A percentile compares a stretch with the other conserved stretches of the same genome.
Conservation (phyloP, 2,888 invertebrate genomes). For the Oligia fasciuncula region DNA sequence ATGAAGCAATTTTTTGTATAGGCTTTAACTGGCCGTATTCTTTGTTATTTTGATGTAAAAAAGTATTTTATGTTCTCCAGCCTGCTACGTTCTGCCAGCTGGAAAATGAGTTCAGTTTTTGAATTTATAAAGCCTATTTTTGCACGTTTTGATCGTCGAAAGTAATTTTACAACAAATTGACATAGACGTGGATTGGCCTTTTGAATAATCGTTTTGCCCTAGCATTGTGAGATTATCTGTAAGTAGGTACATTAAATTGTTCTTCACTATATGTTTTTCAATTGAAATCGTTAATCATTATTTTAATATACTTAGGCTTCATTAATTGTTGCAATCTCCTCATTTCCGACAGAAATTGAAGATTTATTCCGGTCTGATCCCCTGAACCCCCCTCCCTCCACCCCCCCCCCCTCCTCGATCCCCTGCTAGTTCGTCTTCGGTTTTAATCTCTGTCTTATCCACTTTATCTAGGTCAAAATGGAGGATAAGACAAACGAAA, state of each 20-base stretch:
- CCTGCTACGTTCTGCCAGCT: slow-evolving; percentile 14
- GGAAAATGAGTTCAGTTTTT: slow-evolving; percentile 21
- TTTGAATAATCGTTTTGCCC: slow-evolving; percentile 34
- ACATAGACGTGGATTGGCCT: slow-evolving; percentile 20
- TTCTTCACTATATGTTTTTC: slow-evolving; percentile 9
- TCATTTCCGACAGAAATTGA: neutral
- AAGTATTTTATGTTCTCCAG: slow-evolving; percentile 60
- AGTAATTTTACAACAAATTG: slow-evolving; percentile 51
- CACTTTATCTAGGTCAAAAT: neutral
- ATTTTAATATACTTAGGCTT: neutral
- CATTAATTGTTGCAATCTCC: neutral
- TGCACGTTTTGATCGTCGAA: neutral
- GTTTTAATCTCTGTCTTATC: no score
- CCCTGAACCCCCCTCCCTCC: no score
- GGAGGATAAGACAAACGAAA: neutral
- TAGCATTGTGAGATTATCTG: slow-evolving; percentile 5
- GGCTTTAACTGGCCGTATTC: slow-evolving; percentile 57
- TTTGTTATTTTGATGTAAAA: slow-evolving; percentile 59
- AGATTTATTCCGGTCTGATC: no score
- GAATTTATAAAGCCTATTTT: slow-evolving; percentile 25
- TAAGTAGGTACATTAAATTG: neutral
- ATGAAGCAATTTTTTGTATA: slow-evolving; percentile 53
- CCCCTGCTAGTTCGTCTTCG: no score
- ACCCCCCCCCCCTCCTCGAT: no score
- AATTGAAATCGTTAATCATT: slow-evolving; percentile 1